phyloP scores from a whole-genome alignment of 2,797 vertebrate species.

The Leuciscus waleckii region DNA sequence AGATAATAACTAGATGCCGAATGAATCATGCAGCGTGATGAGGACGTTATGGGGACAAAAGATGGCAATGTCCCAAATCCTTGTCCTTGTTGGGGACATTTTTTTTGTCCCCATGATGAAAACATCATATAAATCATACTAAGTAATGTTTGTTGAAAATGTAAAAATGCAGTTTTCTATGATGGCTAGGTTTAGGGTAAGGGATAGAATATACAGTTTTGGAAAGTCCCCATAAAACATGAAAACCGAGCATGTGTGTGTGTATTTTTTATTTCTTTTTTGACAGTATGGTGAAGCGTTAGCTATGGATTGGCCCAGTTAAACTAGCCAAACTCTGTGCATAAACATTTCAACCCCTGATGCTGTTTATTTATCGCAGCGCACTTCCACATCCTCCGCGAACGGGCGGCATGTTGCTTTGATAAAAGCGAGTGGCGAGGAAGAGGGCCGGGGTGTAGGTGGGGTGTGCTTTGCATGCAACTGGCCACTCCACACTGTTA shows the following conservation, averaged over 20 bases:
- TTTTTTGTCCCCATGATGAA: background rate
- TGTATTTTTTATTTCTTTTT: conserved; percentile 69
- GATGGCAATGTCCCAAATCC: background rate
- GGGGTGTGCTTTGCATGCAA: conserved; percentile 65
- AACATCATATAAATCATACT: background rate
- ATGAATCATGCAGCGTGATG: background rate
- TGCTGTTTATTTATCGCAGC: conserved; percentile 76
- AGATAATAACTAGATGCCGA: background rate
- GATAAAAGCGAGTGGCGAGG: conserved; percentile 68
- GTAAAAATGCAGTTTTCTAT: background rate
- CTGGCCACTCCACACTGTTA: conserved; percentile 60
- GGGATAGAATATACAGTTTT: background rate
- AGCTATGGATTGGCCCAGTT: conserved; percentile 65
- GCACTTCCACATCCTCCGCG: conserved; percentile 74
- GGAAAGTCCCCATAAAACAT: background rate
- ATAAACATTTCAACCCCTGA: conserved; percentile 80
- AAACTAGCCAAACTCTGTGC: conserved; percentile 65
- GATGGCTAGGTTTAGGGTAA: background rate
- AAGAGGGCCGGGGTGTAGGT: conserved; percentile 46
- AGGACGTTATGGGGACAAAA: background rate
- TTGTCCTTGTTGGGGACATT: background rate
- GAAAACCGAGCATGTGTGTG: background rate
- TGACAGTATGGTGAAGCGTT: conserved; percentile 63
- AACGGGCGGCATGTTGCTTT: conserved; percentile 74
- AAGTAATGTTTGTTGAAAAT: background rate